Evolutionary conservation across 1,140 invertebrate species (phyloP).

Genomic region (Drosophila nikananu): DNA sequence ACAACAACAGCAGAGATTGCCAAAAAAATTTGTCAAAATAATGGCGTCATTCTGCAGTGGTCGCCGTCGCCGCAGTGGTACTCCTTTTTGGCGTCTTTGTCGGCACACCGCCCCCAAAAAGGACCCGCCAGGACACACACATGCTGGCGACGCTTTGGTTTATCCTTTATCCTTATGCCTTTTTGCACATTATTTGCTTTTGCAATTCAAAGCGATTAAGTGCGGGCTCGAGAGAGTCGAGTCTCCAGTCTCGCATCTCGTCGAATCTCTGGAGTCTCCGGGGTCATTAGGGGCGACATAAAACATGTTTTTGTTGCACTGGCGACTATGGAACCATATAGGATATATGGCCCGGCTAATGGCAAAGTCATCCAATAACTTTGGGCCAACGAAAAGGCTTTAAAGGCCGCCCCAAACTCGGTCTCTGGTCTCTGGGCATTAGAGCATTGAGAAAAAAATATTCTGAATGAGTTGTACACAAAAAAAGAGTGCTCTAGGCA

Average conservation of each 20-base stretch:
- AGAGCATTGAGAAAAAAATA: conserved; percentile 27
- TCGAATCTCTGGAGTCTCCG: conserved; percentile 60
- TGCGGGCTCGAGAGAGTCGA: conserved; percentile 30
- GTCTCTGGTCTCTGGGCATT: conserved; percentile 52
- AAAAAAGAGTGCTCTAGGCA: neutral
- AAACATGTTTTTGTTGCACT: conserved; percentile 83
- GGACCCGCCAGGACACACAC: conserved; percentile 61
- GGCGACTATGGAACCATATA: conserved; percentile 65
- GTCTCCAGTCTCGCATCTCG: conserved; percentile 41
- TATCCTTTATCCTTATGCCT: conserved; percentile 83
- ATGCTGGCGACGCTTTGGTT: conserved; percentile 76
- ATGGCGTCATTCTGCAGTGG: conserved; percentile 83
- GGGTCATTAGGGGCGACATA: conserved; percentile 82
- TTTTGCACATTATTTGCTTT: conserved; percentile 84
- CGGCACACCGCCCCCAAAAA: conserved; percentile 42
- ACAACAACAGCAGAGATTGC: conserved; percentile 70
- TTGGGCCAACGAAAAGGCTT: conserved; percentile 48
- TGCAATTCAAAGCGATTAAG: conserved; percentile 84
- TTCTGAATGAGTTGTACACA: neutral
- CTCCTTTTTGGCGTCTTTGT: conserved; percentile 9
- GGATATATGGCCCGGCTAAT: conserved; percentile 78
- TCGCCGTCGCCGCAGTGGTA: conserved; percentile 61
- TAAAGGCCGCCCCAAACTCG: conserved; percentile 26
- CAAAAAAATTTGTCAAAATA: conserved; percentile 85
- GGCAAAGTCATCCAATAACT: conserved; percentile 73